Evolutionary conservation across 2,888 invertebrate genomes (phyloP), one percentile per base, ranked within the genome.

Genomic region (Orchesella flavescens): DNA sequence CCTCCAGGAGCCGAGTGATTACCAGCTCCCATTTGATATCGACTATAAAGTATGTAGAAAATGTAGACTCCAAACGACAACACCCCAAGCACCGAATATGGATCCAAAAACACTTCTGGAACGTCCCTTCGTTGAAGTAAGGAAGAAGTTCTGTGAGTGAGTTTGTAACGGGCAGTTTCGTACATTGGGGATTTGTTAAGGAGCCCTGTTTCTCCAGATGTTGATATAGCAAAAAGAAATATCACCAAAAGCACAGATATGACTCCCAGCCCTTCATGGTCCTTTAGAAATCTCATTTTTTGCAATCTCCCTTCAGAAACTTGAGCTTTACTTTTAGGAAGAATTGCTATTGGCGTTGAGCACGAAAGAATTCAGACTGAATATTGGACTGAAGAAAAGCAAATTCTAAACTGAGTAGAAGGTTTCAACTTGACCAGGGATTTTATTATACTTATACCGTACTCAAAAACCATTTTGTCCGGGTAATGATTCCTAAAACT

Each of bases 61-160:
- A 88, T 73, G 71, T 87, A 88, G 1, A 87, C 87, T 7, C 85
- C 86, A 74, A 88, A 88, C 0, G 87, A 87, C n/a, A 87, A 55
- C 9, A 87, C 81, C 65, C 88, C 88, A 10, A 88, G 72, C 1
- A 88, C 84, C 3, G 87, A 87, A 49, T 87, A 88, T 0, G 87
- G 87, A 46, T 88, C 87, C 17, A 87, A 73, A 19, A 86, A 75
- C 5, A 76, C 86, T 34, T 86, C 86, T 17, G 84, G 86, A 17
- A 85, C 75, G 9, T 85, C 85, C 21, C 85, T 69, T 15, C 77
- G 49, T 17, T 83, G 57, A 9, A 66, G 34, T 17, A 66, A 65
- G 17, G 21, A 43, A 1, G 75, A n/a, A 0, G 80, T 13, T 13
- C 63, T 19, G n/a, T 21, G 10, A 43, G 80, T 21, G 4, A 24